Evolutionary conservation across 2,797 vertebrate genomes (phyloP), one percentile per base, ranked within the genome.

Genomic region (Acanthopagrus latus): DNA sequence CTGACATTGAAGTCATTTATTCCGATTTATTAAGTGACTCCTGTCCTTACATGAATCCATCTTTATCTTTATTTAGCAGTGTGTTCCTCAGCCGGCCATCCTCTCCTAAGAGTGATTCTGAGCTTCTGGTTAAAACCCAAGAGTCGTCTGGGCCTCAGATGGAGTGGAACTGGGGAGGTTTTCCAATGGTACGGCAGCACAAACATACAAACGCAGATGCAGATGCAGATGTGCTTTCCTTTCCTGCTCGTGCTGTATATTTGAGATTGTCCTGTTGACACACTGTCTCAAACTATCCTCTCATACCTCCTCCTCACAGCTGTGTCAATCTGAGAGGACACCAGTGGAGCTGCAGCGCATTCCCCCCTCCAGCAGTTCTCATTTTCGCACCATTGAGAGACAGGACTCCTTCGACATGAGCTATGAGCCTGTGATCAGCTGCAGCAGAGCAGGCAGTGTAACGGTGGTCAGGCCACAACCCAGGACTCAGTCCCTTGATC

Each of bases 91-190:
- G 84, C 51, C 94, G 89, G 1, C 56, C 89, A 0, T 86, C 94
- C 0, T 96, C 96, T 81, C 96, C 96, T 2, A 98, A 94, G 92
- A 99, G 98, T 17, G 98, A 99, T 91, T 99, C 98, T 0, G 98
- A 99, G 90, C 92, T 99, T 72, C 88, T 97, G 85, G 62, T 96
- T 18, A 96, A 93, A 91, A 59, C 74, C 0, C 92, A 90, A 0
- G 96, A 96, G 76, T 86, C 89, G n/a, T 68, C 91, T 29, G 96
- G 95, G 58, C 96, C 96, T 72, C 95, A 93, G 58, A 90, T 99
- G 89, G 94, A 97, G 86, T 99, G 98, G 98, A 93, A 92, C 91
- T 99, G 98, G 98, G 98, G 98, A 55, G 96, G 88, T 54, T 96
- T 99, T 81, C 98, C 98, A 12, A 95, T 92, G 94, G 98, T 99